These are phyloP conservation scores for Apotomis betuletana DNA, from an alignment of 2,888 invertebrate species.

Conservation along the genomic window DNA sequence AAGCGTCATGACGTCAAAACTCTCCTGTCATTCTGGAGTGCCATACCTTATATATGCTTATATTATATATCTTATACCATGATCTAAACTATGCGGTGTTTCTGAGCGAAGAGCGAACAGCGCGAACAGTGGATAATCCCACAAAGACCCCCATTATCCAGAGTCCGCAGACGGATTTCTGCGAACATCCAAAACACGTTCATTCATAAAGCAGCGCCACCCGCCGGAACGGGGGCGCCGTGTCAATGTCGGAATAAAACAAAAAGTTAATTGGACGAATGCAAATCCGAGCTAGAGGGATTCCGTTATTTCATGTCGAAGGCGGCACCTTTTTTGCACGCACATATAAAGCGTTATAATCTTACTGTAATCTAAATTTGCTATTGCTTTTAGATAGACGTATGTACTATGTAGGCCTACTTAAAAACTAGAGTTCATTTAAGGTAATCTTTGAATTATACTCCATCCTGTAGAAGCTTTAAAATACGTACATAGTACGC, in stretches of 20 bases:
- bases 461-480: too few relatives aligned
- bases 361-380: conserved; percentile 21
- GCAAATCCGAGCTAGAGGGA: conserved; percentile 24
- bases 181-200: conserved; percentile 66
- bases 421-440: too few relatives aligned
- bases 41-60: too few relatives aligned
- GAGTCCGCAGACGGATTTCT: conserved; percentile 54
- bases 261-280: conserved; percentile 47
- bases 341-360: conserved; percentile 19
- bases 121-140: conserved; percentile 52
- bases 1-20: too few relatives aligned
- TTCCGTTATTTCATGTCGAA: conserved; percentile 31
- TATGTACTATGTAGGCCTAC: too few relatives aligned
- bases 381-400: neutral
- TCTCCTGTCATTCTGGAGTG: too few relatives aligned
- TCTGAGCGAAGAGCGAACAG: too few relatives aligned
- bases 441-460: too few relatives aligned
- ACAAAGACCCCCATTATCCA: conserved; percentile 52
- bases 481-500: neutral
- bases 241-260: conserved; percentile 61
- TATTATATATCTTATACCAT: too few relatives aligned
- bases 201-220: conserved; percentile 68
- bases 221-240: conserved; percentile 58
- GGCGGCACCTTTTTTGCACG: conserved; percentile 21
- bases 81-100: conserved; percentile 58